These are phyloP conservation scores for Mastomys coucha DNA, from an alignment of 2,113 vertebrate genomes.

Conservation along the genomic window DNA sequence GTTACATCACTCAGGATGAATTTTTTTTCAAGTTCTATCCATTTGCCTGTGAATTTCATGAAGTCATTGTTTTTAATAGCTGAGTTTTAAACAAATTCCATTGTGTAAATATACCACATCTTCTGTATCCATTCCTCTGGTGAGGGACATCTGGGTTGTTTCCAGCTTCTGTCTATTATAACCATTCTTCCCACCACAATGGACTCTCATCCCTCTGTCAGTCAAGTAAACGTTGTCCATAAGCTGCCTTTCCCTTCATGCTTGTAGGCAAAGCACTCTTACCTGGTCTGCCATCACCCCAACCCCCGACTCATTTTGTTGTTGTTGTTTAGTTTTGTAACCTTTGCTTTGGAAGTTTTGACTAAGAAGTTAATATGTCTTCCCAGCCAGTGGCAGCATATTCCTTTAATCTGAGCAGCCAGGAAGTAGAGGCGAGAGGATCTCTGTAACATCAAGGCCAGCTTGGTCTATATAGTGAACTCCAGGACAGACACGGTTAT, in stretches of 20 bases:
- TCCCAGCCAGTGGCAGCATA: background rate
- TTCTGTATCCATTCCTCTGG: no score
- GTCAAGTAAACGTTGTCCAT: background rate
- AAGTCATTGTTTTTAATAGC: no score
- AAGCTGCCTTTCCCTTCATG: no score
- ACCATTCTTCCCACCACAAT: background rate
- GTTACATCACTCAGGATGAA: no score
- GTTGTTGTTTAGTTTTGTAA: background rate
- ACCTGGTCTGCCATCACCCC: no score
- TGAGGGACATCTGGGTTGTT: no score
- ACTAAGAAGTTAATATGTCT: background rate
- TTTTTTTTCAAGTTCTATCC: no score
- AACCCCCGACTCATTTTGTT: background rate
- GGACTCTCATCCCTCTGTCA: background rate
- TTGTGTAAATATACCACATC: no score
- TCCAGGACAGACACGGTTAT: background rate
- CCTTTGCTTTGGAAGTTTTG: background rate
- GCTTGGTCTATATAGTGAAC: background rate
- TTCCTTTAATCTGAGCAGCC: background rate
- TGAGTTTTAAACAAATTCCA: no score
- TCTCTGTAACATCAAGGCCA: background rate
- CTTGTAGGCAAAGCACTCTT: no score
- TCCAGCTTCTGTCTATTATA: no score
- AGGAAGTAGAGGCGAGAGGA: background rate
- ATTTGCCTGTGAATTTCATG: no score